A percentile compares a stretch with the other conserved stretches of the same genome.
phyloP scores from a whole-genome alignment of 2,113 vertebrate species.

The Percina caprodes region DNA sequence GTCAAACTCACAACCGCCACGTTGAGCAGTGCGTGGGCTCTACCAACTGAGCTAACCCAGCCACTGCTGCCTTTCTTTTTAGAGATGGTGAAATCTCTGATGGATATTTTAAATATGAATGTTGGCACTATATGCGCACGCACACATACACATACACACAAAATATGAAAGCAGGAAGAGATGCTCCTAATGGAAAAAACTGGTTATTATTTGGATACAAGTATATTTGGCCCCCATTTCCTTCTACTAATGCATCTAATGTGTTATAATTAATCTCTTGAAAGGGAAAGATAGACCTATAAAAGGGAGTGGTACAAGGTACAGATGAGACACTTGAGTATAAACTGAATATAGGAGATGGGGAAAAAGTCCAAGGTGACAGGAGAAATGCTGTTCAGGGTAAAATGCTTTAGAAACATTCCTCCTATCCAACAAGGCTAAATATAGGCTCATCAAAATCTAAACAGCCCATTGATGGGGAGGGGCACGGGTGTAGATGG shows the following conservation, averaged over 20 bases:
- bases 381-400: conserved; percentile 69
- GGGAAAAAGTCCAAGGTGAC: conserved; percentile 74
- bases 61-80: background rate
- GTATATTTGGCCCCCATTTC: conserved; percentile 46
- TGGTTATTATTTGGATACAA: conserved; percentile 70
- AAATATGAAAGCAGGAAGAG: conserved; percentile 26
- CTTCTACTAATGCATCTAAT: conserved; percentile 75
- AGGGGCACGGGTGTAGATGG: conserved; percentile 18
- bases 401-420: conserved; percentile 70
- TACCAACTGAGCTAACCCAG: too few relatives aligned
- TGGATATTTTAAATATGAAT: conserved; percentile 57
- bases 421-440: conserved; percentile 65
- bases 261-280: conserved; percentile 64
- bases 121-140: conserved; percentile 21
- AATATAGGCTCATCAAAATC: conserved; percentile 83
- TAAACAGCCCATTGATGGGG: conserved; percentile 59
- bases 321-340: conserved; percentile 35
- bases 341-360: conserved; percentile 56
- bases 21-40: too few relatives aligned
- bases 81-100: conserved; percentile 20
- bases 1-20: too few relatives aligned
- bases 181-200: conserved; percentile 71
- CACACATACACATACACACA: background rate
- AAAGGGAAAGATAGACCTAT: conserved; percentile 20
- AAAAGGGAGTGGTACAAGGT: conserved; percentile 20